These are phyloP conservation scores for Chironomus striatipennis DNA, from an alignment of 1,140 invertebrate species.

Conservation along the genomic window DNA sequence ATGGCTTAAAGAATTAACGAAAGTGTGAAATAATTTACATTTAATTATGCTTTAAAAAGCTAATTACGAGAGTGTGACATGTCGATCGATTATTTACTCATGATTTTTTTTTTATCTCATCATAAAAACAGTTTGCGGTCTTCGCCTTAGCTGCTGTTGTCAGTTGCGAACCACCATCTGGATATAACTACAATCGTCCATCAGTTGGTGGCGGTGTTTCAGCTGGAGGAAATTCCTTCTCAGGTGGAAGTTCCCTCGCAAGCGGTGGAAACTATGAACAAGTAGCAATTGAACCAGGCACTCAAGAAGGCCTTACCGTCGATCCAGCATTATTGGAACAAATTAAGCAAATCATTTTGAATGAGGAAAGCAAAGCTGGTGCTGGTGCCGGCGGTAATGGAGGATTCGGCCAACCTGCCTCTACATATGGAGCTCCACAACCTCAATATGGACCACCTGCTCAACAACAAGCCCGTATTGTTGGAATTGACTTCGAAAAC, in stretches of 20 bases:
- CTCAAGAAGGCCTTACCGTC: slow-evolving; percentile 66
- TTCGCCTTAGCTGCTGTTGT: slow-evolving; percentile 50
- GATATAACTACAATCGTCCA: slow-evolving; percentile 56
- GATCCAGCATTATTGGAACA: slow-evolving; percentile 68
- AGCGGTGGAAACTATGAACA: slow-evolving; percentile 62
- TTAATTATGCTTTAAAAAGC: too few species aligned
- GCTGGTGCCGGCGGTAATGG: slow-evolving; percentile 40
- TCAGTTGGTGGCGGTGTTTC: slow-evolving; percentile 37
- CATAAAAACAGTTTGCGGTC: slow-evolving; percentile 48
- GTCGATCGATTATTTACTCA: too few species aligned
- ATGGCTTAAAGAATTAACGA: too few species aligned
- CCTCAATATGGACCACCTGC: slow-evolving; percentile 47
- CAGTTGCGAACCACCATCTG: slow-evolving; percentile 50
- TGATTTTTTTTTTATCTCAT: too few species aligned
- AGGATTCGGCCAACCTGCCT: slow-evolving; percentile 40
- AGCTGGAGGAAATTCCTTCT: slow-evolving; percentile 36
- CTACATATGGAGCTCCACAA: slow-evolving; percentile 44
- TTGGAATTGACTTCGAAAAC: slow-evolving; percentile 54
- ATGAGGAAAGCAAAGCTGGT: slow-evolving; percentile 58
- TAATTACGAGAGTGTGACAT: too few species aligned
- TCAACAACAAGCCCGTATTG: slow-evolving; percentile 45
- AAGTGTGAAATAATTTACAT: too few species aligned
- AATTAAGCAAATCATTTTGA: slow-evolving; percentile 69
- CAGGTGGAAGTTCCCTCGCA: slow-evolving; percentile 40
- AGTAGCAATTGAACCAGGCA: slow-evolving; percentile 62